Evolutionary conservation across 2,888 invertebrate genomes (phyloP).

Genomic region (Drosophila putrida): DNA sequence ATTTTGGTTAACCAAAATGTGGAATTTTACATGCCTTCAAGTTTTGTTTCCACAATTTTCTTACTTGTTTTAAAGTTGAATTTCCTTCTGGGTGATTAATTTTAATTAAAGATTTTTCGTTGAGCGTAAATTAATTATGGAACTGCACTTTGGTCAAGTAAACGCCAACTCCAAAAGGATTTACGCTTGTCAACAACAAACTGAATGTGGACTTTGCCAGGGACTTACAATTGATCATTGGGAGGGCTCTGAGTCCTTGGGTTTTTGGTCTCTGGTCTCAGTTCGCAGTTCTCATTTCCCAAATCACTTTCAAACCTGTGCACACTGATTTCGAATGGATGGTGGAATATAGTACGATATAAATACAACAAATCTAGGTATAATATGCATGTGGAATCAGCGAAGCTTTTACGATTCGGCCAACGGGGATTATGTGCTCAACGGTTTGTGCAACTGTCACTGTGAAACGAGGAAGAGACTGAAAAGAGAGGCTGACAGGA

Average conservation of each 20-base stretch:
- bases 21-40: too few species aligned
- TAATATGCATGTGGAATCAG: slow-evolving; percentile 75
- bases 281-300: slow-evolving; percentile 39
- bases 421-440: slow-evolving; percentile 72
- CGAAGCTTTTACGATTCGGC: slow-evolving; percentile 72
- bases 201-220: slow-evolving; percentile 42
- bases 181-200: slow-evolving; percentile 14
- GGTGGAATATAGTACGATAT: slow-evolving; percentile 20
- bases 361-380: slow-evolving; percentile 77
- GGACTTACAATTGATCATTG: slow-evolving; percentile 25
- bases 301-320: slow-evolving; percentile 74
- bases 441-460: slow-evolving; percentile 58
- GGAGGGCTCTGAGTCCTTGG: background rate
- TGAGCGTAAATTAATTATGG: slow-evolving; percentile 7
- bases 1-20: too few species aligned
- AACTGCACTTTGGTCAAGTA: slow-evolving; percentile 7
- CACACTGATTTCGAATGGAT: slow-evolving; percentile 60
- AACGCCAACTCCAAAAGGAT: slow-evolving; percentile 12
- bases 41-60: too few species aligned
- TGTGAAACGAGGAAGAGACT: background rate
- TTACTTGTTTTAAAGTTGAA: background rate
- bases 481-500: background rate
- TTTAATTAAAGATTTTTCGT: background rate
- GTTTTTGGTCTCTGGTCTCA: slow-evolving; percentile 1
- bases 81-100: background rate